Percentiles rank a stretch among this genome's conserved stretches.
Evolutionary conservation across 1,140 invertebrate species (phyloP).

Genomic region (Saccostrea echinata): DNA sequence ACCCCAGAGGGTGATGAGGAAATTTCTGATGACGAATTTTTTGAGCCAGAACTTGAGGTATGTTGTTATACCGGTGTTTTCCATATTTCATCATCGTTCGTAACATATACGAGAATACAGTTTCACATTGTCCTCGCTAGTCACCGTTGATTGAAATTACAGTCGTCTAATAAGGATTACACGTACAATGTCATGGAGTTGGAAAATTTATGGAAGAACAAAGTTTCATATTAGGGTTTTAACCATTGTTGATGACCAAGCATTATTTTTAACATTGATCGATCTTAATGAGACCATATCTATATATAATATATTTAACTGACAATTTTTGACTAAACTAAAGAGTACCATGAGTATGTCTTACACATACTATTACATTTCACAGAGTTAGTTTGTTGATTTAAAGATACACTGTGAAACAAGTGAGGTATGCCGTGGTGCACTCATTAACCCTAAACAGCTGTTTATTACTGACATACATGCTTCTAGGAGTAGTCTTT

Average conservation of each 20-base stretch:
- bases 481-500: no score
- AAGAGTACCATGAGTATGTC: not conserved
- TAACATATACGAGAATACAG: not conserved
- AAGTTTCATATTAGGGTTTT: no score
- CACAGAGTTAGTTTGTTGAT: not conserved
- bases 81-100: slow-evolving; percentile 41
- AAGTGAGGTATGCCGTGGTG: not conserved
- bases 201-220: no score
- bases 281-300: no score
- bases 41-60: slow-evolving; percentile 64
- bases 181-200: no score
- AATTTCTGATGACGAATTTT: slow-evolving; percentile 78
- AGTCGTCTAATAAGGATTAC: no score
- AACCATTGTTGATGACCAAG: not conserved
- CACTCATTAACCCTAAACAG: not conserved
- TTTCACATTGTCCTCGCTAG: not conserved
- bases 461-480: not conserved
- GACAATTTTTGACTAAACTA: not conserved
- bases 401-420: not conserved
- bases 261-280: not conserved
- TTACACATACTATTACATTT: not conserved
- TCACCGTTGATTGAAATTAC: no score
- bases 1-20: slow-evolving; percentile 87
- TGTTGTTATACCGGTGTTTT: slow-evolving; percentile 27
- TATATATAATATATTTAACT: not conserved